Percentiles rank a stretch among this genome's conserved stretches.
These are phyloP conservation scores for Bugula neritina DNA, from an alignment of 2,888 invertebrate genomes.

Conservation along the genomic window DNA sequence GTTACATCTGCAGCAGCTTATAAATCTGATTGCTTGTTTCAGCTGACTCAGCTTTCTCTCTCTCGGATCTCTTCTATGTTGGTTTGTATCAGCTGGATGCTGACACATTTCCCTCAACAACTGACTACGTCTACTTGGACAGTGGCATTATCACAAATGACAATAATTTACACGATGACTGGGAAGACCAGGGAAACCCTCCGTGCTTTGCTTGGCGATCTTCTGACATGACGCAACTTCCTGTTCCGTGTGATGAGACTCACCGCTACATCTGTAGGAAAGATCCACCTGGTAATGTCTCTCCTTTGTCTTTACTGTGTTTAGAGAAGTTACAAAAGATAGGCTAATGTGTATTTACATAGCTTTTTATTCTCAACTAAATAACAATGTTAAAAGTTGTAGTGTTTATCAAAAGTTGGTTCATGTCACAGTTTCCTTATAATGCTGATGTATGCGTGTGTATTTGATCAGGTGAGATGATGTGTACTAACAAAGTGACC, in stretches of 20 bases:
- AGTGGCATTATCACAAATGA: neutral
- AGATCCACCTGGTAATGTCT: neutral
- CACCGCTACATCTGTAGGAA: neutral
- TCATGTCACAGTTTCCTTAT: too few relatives aligned
- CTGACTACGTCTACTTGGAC: neutral
- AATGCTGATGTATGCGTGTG: too few relatives aligned
- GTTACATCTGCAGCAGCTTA: too few relatives aligned
- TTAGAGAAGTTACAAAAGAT: too few relatives aligned
- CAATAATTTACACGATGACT: neutral
- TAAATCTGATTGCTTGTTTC: too few relatives aligned
- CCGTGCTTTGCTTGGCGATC: constrained; percentile 3
- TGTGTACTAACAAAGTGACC: neutral
- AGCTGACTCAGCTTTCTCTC: neutral
- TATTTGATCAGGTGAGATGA: constrained; percentile 8
- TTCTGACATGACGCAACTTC: neutral
- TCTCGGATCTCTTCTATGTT: neutral
- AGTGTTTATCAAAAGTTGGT: too few relatives aligned
- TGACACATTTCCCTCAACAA: neutral
- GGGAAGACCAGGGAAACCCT: constrained; percentile 16
- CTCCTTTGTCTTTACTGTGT: neutral
- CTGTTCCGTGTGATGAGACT: neutral
- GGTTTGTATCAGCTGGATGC: constrained; percentile 21
- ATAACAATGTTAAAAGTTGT: too few relatives aligned
- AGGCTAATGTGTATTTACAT: too few relatives aligned
- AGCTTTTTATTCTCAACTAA: too few relatives aligned